phyloP scores from a whole-genome alignment of 2,797 vertebrate genomes.

The Astyanax mexicanus region DNA sequence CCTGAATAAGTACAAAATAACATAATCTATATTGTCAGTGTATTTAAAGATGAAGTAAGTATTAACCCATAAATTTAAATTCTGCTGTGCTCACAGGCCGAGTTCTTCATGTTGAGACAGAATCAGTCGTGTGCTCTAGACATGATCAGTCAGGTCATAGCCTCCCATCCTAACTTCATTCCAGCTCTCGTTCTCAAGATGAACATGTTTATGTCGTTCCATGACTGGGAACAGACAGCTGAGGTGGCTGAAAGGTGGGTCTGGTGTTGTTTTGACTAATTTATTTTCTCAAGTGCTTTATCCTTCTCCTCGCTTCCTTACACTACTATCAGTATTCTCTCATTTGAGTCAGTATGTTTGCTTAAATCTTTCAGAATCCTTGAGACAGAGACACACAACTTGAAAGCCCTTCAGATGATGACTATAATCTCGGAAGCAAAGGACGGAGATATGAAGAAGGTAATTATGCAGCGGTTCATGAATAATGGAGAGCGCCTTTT shows the following conservation, averaged over 20 bases:
- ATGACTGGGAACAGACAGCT: conserved; percentile 77
- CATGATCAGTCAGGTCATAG: conserved; percentile 71
- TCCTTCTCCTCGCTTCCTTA: background rate
- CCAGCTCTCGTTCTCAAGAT: conserved; percentile 77
- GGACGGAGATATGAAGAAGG: conserved; percentile 68
- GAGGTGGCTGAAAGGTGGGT: conserved; percentile 74
- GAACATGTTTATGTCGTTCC: conserved; percentile 73
- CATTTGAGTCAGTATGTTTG: conserved; percentile 10
- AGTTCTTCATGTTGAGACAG: conserved; percentile 72
- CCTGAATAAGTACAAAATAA: too few species aligned
- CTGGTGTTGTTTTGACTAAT: background rate
- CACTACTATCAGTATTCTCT: background rate
- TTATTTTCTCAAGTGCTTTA: background rate
- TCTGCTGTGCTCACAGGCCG: conserved; percentile 61
- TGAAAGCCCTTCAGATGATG: conserved; percentile 76
- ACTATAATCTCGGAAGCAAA: conserved; percentile 69
- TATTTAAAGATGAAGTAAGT: too few species aligned
- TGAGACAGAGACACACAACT: conserved; percentile 69
- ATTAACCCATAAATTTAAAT: background rate
- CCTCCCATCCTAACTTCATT: conserved; percentile 66
- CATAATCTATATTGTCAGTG: too few species aligned
- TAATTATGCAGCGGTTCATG: conserved; percentile 42
- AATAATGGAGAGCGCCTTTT: background rate
- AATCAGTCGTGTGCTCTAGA: conserved; percentile 74
- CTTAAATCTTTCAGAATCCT: conserved; percentile 71